Conservation (phyloP, 2,113 vertebrate species). For the Aramus guarauna region DNA sequence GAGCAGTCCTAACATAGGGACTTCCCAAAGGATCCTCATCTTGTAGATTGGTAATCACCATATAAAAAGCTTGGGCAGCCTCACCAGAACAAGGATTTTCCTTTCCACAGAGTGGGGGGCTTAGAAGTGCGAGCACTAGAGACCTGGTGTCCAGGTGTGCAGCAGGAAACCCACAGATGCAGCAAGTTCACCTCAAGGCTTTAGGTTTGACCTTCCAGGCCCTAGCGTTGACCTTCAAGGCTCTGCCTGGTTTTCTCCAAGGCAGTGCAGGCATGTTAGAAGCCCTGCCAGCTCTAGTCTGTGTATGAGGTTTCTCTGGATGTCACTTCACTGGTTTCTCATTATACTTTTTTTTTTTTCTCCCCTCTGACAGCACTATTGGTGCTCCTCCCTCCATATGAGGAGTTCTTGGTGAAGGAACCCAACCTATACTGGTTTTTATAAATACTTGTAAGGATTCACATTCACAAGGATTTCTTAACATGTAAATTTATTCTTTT, state of each 20-base stretch:
- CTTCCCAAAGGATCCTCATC: neutral
- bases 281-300: neutral
- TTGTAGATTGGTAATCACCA: neutral
- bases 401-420: neutral
- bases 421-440: rapidly evolving
- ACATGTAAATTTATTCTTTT: neutral
- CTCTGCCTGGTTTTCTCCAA: neutral
- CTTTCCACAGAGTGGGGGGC: rapidly evolving
- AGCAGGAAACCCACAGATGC: neutral
- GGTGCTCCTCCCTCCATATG: neutral
- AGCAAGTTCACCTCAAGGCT: neutral
- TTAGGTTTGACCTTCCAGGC: neutral
- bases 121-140: neutral
- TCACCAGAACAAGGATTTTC: neutral
- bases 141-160: neutral
- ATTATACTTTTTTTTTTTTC: neutral
- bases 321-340: neutral
- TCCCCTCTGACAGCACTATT: neutral
- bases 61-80: neutral
- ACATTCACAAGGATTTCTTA: neutral
- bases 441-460: rapidly evolving
- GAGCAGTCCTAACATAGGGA: neutral
- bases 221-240: neutral
- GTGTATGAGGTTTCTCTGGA: neutral
- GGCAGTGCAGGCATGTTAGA: neutral